Conservation (phyloP, 2,797 vertebrate genomes). For the Leptatherina wallacei region DNA sequence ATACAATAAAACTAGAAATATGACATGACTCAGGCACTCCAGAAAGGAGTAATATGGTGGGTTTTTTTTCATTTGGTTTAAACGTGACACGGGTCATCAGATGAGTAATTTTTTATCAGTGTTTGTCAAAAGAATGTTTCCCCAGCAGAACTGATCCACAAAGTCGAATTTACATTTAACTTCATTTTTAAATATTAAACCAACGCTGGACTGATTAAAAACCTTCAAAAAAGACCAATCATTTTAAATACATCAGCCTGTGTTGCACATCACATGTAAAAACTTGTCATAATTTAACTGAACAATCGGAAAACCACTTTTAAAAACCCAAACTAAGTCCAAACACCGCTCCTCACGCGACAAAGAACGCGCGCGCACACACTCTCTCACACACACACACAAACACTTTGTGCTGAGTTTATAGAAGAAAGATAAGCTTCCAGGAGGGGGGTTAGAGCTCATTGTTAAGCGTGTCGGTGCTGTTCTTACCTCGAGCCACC, state of each 20-base stretch:
- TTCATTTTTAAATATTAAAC: neutral
- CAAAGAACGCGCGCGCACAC: no score
- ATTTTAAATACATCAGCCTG: neutral
- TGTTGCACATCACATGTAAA: neutral
- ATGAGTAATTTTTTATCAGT: neutral
- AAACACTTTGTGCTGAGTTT: neutral
- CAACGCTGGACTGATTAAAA: neutral
- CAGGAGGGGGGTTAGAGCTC: neutral
- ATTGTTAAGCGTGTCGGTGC: neutral
- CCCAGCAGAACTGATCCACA: neutral
- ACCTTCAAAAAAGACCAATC: neutral
- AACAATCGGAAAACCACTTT: neutral
- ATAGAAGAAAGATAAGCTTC: neutral
- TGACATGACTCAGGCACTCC: no score
- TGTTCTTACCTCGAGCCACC: slow-evolving; percentile 74
- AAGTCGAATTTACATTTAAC: neutral
- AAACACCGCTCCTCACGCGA: neutral
- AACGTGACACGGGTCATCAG: neutral
- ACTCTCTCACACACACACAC: no score
- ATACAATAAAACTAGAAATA: no score
- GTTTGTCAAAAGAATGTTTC: neutral
- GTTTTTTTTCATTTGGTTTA: no score
- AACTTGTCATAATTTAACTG: neutral
- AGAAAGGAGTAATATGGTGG: no score
- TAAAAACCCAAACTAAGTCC: neutral